phyloP scores from a whole-genome alignment of 1,140 invertebrate species.

The Schlechtendalia chinensis region DNA sequence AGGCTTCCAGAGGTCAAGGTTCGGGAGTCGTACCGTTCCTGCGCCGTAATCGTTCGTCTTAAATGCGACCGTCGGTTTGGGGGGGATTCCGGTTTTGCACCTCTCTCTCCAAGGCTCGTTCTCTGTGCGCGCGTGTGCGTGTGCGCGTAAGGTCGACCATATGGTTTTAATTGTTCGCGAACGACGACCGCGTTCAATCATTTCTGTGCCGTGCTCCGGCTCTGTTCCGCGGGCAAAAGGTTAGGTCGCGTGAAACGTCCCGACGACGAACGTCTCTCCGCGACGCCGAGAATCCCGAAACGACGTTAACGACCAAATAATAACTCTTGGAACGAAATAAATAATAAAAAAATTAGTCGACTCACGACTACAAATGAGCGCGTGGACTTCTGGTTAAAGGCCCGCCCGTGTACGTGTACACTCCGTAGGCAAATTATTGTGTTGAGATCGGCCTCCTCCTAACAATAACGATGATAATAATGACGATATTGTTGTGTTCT shows the following conservation, averaged over 20 bases:
- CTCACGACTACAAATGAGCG: constrained; percentile 39
- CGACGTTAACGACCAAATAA: constrained; percentile 13
- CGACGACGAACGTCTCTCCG: background rate
- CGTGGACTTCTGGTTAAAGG: background rate
- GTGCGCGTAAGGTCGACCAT: background rate
- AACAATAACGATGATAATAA: no score
- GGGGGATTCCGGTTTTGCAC: constrained; percentile 37
- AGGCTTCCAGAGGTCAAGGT: constrained; percentile 30
- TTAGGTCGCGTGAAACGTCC: constrained; percentile 1
- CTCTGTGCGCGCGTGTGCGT: background rate
- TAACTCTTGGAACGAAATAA: background rate
- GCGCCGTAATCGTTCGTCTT: constrained; percentile 1
- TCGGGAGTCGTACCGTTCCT: background rate
- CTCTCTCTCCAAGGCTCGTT: no score
- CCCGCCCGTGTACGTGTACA: background rate
- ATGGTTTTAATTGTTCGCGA: constrained; percentile 37
- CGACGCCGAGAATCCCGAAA: no score
- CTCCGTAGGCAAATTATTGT: no score
- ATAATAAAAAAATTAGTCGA: constrained; percentile 35
- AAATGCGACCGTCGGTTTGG: constrained; percentile 11
- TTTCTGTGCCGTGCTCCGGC: background rate
- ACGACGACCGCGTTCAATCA: no score
- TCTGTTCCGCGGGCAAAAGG: background rate
- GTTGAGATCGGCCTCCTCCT: no score
- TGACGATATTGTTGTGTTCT: background rate